These are phyloP conservation scores for Antedon mediterranea DNA, from an alignment of 53 echinoderm and acorn worm species.

Conservation along the genomic window DNA sequence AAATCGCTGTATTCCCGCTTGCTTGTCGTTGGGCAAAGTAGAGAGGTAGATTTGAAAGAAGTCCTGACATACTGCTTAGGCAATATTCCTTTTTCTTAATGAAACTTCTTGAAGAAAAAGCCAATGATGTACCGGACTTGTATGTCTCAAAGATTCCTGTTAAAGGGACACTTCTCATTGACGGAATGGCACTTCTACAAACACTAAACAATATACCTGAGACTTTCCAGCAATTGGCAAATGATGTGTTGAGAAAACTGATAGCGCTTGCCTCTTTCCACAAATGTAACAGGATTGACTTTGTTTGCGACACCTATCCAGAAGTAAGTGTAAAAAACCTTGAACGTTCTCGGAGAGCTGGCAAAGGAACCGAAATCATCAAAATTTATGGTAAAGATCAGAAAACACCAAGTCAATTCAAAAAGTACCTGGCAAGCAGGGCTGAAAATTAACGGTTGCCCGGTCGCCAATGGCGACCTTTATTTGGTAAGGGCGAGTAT, in stretches of 20 bases:
- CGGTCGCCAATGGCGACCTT: too few species aligned
- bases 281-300: too few species aligned
- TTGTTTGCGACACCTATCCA: too few species aligned
- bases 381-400: background rate
- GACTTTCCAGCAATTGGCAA: background rate
- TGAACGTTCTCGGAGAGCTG: too few species aligned
- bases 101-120: background rate
- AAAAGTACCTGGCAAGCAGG: background rate
- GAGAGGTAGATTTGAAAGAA: background rate
- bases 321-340: too few species aligned
- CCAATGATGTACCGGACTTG: background rate
- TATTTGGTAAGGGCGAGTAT: too few species aligned
- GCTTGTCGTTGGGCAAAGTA: background rate
- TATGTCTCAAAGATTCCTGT: background rate
- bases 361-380: too few species aligned
- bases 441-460: too few species aligned
- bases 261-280: too few species aligned
- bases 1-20: background rate
- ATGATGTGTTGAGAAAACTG: too few species aligned
- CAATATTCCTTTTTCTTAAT: background rate
- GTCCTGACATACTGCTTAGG: background rate
- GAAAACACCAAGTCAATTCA: too few species aligned
- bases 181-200: background rate
- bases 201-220: background rate
- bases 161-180: background rate